phyloP scores from a whole-genome alignment of 2,113 vertebrate genomes.

The Bombycilla garrulus region DNA sequence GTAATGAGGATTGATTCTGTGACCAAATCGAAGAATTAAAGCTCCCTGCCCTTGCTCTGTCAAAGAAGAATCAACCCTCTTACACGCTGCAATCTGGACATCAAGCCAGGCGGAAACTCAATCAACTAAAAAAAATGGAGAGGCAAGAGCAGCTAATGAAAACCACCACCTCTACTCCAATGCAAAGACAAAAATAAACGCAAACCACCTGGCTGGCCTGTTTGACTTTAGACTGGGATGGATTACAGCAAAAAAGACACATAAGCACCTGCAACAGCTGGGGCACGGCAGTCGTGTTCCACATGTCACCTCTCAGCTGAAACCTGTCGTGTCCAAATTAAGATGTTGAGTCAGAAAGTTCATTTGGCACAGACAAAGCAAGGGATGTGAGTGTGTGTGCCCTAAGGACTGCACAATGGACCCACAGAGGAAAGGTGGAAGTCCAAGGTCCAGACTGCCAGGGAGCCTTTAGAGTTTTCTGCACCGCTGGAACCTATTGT shows the following conservation, averaged over 20 bases:
- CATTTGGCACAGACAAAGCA: background rate
- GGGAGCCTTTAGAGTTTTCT: background rate
- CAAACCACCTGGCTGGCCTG: background rate
- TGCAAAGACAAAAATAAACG: background rate
- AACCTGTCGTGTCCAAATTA: background rate
- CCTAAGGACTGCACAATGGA: background rate
- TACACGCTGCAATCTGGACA: background rate
- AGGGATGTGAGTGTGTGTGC: background rate
- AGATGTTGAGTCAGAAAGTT: background rate
- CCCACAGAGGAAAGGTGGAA: background rate
- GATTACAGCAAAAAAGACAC: background rate
- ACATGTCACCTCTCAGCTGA: background rate
- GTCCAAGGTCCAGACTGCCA: background rate
- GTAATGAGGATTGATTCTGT: constrained; percentile 16
- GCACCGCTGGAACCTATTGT: background rate
- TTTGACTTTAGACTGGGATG: background rate
- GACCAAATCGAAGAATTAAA: background rate
- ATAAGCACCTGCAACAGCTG: background rate
- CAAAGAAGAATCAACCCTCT: constrained; percentile 3
- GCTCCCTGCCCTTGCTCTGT: background rate
- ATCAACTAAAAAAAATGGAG: background rate
- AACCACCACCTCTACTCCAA: background rate
- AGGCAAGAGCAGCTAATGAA: background rate
- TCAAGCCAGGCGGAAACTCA: background rate
- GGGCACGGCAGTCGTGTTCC: background rate